Evolutionary conservation across 2,113 vertebrate species (phyloP), one percentile per base, ranked within the genome.

Genomic region (Ictalurus furcatus): DNA sequence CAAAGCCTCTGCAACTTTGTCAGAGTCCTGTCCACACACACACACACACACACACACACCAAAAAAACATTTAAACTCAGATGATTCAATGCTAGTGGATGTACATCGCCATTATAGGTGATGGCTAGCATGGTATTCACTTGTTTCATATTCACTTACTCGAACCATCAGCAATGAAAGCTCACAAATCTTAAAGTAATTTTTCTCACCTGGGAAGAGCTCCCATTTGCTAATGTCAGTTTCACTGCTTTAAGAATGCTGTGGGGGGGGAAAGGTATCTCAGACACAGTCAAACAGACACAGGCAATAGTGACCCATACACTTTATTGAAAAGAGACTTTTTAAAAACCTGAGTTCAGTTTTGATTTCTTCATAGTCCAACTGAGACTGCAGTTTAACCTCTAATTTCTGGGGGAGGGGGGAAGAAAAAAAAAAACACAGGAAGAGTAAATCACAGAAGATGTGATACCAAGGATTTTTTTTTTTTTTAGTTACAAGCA

Each of bases 211-310:
- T 98, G 97, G 73, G 97, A 96, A 11, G 97, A 96, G 93, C 93
- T 94, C 93, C 97, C 97, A 88, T 97, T 96, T 21, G 96, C 95
- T 4, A 97, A 97, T 61, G 96, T 96, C 94, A 98, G 93, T 94
- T 98, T 99, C 98, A 98, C 97, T 16, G 97, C 97, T 95, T 98
- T 99, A 90, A 99, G 94, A 94, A 99, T 98, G 94, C 98, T 99
- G 93, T 7, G 12, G 44, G 87, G 74, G 93, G 74, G 85, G 86
- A 85, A 85, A 59, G 14, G 12, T 71, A 37, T 87, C 13, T 52
- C 6, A 87, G 48, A 69, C 40, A 69, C 37, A 28, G 65, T 79
- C 61, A 78, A 23, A 21, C 21, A 54, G 30, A 71, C 13, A 23
- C 2, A 30, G 52, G 25, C 6, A 81, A 3, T 52, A 85, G 37